Evolutionary conservation across 2,888 invertebrate genomes (phyloP).

Genomic region (Dromius quadrimaculatus): DNA sequence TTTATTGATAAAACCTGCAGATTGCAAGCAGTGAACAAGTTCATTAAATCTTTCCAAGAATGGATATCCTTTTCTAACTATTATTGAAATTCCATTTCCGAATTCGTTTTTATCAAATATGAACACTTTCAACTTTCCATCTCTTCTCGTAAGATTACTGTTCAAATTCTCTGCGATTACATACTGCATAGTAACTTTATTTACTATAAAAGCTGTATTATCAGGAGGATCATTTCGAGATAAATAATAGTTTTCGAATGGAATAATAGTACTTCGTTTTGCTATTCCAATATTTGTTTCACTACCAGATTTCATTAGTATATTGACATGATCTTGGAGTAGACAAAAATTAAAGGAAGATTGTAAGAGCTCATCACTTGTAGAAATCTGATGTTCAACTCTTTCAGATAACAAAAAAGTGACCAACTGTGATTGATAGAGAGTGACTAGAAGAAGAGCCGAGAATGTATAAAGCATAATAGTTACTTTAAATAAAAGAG

Average conservation of each 20-base stretch:
- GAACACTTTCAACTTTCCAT: constrained; percentile 8
- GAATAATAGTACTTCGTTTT: not conserved
- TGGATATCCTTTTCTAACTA: constrained; percentile 29
- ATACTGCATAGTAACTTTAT: constrained; percentile 13
- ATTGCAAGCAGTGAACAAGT: not conserved
- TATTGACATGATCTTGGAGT: constrained; percentile 2
- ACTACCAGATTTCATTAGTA: constrained; percentile 18
- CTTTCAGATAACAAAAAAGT: constrained; percentile 21
- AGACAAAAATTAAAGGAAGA: constrained; percentile 15
- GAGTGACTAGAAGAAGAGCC: constrained; percentile 22
- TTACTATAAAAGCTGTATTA: constrained; percentile 3
- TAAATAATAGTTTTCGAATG: constrained; percentile 14
- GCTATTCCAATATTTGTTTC: constrained; percentile 12
- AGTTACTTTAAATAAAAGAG: constrained; percentile 11
- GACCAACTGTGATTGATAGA: constrained; percentile 37
- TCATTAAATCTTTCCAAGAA: constrained; percentile 37
- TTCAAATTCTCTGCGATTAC: not conserved
- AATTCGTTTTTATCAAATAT: constrained; percentile 30
- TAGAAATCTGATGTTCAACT: constrained; percentile 39
- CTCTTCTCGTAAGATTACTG: constrained; percentile 6
- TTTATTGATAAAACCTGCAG: constrained; percentile 18
- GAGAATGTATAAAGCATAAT: constrained; percentile 28
- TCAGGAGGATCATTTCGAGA: not conserved
- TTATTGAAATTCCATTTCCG: constrained; percentile 10
- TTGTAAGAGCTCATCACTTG: constrained; percentile 23